phyloP scores from a whole-genome alignment of 2,888 invertebrate species.

The Ennomos fuscantarius region DNA sequence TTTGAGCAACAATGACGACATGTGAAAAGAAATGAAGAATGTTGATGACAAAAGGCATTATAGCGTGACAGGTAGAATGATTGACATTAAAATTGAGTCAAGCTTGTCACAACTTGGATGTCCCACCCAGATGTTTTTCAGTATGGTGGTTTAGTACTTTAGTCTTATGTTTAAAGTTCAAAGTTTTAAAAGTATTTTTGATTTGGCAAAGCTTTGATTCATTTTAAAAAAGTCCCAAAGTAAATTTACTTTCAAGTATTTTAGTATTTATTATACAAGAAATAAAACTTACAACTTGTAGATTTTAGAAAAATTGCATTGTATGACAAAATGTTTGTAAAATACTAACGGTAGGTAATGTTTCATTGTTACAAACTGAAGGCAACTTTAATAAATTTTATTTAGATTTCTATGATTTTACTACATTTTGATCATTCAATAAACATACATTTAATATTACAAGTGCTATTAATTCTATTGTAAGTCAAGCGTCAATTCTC shows the following conservation, averaged over 20 bases:
- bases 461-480: slow-evolving; percentile 16
- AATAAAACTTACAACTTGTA: too few relatives aligned
- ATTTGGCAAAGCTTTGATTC: slow-evolving; percentile 6
- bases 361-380: too few relatives aligned
- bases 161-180: slow-evolving; percentile 8
- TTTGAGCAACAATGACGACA: slow-evolving; percentile 15
- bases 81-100: slow-evolving; percentile 3
- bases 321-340: too few relatives aligned
- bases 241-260: too few relatives aligned
- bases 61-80: slow-evolving; percentile 10
- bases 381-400: background rate
- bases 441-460: slow-evolving; percentile 3
- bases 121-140: slow-evolving; percentile 10
- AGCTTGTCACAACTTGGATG: slow-evolving; percentile 11
- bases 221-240: too few relatives aligned
- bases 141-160: slow-evolving; percentile 16
- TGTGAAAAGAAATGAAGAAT: slow-evolving; percentile 19
- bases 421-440: slow-evolving; percentile 1
- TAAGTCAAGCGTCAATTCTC: slow-evolving; percentile 14
- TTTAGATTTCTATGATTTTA: background rate
- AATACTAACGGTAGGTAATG: too few relatives aligned
- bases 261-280: too few relatives aligned
- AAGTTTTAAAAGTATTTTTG: background rate
- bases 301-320: too few relatives aligned
- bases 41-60: slow-evolving; percentile 14